Percentiles rank a stretch among this genome's conserved stretches.
Evolutionary conservation across 2,797 vertebrate genomes (phyloP).

Genomic region (Squalus acanthias): DNA sequence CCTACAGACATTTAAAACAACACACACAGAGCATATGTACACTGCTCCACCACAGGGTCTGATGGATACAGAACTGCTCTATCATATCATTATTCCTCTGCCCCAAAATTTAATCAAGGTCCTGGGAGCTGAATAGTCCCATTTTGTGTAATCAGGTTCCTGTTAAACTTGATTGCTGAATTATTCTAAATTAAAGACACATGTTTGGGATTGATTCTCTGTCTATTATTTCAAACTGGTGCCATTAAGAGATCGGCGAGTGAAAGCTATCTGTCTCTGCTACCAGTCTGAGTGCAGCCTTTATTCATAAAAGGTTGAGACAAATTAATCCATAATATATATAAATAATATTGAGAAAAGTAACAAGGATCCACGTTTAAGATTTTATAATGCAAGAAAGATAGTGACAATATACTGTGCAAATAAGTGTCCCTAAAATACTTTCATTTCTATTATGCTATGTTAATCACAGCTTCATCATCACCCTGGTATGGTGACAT

Average conservation of each 20-base stretch:
- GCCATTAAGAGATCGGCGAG: constrained; percentile 63
- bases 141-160: constrained; percentile 76
- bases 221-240: constrained; percentile 69
- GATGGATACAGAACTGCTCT: background rate
- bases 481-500: background rate
- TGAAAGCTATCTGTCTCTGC: constrained; percentile 57
- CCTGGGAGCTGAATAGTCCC: constrained; percentile 70
- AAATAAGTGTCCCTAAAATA: background rate
- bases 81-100: constrained; percentile 46
- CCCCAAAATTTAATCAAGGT: constrained; percentile 66
- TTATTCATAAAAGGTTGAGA: constrained; percentile 56
- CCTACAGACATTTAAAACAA: background rate
- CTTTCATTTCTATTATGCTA: background rate
- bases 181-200: constrained; percentile 77
- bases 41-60: background rate
- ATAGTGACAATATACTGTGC: background rate
- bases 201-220: constrained; percentile 62
- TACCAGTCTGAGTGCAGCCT: constrained; percentile 54
- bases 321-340: constrained; percentile 54
- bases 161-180: constrained; percentile 76
- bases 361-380: background rate
- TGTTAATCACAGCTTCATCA: background rate
- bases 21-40: background rate
- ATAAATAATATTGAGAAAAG: constrained; percentile 56
- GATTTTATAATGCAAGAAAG: background rate